Conservation (phyloP, 2,888 invertebrate genomes). For the Cheilosia impressa region DNA sequence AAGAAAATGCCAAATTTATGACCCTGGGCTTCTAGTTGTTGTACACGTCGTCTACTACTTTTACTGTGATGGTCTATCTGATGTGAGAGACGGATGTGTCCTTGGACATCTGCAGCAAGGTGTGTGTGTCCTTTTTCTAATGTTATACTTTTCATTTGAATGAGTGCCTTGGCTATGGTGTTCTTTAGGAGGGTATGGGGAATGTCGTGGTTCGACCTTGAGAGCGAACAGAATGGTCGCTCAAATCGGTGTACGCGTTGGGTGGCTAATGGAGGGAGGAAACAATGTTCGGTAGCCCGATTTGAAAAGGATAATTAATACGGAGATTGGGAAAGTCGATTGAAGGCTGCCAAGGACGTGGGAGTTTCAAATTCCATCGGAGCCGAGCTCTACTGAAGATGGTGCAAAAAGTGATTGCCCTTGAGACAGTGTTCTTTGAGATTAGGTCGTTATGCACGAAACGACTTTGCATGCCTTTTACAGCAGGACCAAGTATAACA, state of each 20-base stretch:
- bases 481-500: too few relatives aligned
- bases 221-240: background rate
- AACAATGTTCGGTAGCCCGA: slow-evolving; percentile 55
- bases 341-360: background rate
- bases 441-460: too few relatives aligned
- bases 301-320: slow-evolving; percentile 47
- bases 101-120: slow-evolving; percentile 44
- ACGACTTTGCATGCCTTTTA: too few relatives aligned
- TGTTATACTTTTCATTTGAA: background rate
- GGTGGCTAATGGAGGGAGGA: slow-evolving; percentile 56
- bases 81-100: slow-evolving; percentile 21
- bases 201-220: slow-evolving; percentile 25
- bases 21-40: slow-evolving; percentile 52
- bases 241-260: slow-evolving; percentile 43
- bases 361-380: background rate
- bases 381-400: background rate
- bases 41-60: slow-evolving; percentile 9
- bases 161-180: background rate
- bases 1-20: slow-evolving; percentile 70
- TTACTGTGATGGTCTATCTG: slow-evolving; percentile 9
- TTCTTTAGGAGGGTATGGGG: slow-evolving; percentile 4
- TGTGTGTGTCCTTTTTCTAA: slow-evolving; percentile 6
- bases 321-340: background rate
- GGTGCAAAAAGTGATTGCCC: background rate
- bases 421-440: too few relatives aligned